Percentiles rank a stretch among this genome's conserved stretches.
Evolutionary conservation across 2,797 vertebrate genomes (phyloP).

Genomic region (Simalia tracyae): DNA sequence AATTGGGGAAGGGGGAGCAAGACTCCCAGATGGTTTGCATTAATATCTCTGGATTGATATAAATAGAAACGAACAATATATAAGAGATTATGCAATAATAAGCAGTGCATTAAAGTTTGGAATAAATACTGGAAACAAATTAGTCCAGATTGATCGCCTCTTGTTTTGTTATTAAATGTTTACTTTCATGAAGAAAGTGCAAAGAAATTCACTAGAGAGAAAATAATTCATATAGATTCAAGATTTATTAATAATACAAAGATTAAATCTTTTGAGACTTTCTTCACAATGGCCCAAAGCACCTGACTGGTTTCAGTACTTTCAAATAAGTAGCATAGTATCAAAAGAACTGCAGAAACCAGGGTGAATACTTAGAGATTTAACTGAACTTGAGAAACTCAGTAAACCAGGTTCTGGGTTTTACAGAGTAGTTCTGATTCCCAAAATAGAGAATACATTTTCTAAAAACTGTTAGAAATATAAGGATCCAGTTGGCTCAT

Average conservation of each 20-base stretch:
- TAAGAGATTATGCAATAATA: neutral
- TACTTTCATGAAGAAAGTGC: neutral
- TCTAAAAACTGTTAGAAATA: no score
- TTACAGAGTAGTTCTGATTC: neutral
- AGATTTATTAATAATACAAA: neutral
- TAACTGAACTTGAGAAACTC: neutral
- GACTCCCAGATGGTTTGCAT: neutral
- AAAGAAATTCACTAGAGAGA: neutral
- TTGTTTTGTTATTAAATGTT: neutral
- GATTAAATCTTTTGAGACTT: neutral
- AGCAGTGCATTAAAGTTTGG: neutral
- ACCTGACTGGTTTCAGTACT: neutral
- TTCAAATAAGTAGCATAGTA: neutral
- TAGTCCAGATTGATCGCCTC: neutral
- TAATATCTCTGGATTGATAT: neutral
- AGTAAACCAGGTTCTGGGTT: neutral
- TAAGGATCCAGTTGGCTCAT: no score
- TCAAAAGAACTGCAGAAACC: neutral
- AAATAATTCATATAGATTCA: neutral
- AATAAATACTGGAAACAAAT: neutral
- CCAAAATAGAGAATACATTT: no score
- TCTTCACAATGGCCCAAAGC: neutral
- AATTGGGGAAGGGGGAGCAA: neutral
- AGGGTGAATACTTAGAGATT: neutral
- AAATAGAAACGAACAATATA: neutral